phyloP scores from a whole-genome alignment of 2,888 invertebrate species.

The Pandemis heparana region DNA sequence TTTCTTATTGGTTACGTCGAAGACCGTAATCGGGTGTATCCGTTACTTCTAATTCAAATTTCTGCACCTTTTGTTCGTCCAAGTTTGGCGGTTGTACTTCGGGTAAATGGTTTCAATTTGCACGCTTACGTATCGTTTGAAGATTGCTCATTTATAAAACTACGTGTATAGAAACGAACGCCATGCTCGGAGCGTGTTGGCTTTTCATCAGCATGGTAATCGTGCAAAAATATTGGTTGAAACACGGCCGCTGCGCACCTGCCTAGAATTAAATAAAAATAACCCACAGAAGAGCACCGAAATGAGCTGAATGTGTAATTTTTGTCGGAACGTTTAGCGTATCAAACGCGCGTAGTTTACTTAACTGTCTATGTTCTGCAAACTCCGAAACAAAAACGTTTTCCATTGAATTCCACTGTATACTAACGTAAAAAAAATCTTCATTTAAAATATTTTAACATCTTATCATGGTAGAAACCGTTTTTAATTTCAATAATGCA shows the following conservation, averaged over 20 bases:
- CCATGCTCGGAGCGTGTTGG: conserved; percentile 72
- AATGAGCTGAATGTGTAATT: conserved; percentile 72
- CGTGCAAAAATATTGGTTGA: conserved; percentile 81
- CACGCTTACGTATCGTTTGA: conserved; percentile 4
- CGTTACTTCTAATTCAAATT: conserved; percentile 24
- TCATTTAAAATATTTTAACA: no score
- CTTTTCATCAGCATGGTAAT: conserved; percentile 85
- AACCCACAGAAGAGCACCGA: conserved; percentile 69
- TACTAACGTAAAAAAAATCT: background rate
- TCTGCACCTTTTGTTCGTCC: conserved; percentile 3
- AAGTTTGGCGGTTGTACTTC: background rate
- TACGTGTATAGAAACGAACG: conserved; percentile 60
- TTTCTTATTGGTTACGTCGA: conserved; percentile 71
- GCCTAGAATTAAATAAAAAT: conserved; percentile 85
- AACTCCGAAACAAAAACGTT: conserved; percentile 5
- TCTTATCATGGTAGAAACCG: no score
- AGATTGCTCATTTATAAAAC: conserved; percentile 67
- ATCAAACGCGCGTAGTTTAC: conserved; percentile 51
- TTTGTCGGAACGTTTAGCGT: conserved; percentile 65
- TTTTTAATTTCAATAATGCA: no score
- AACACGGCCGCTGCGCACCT: conserved; percentile 73
- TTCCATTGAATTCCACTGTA: background rate
- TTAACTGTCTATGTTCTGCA: conserved; percentile 22
- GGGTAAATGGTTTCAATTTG: conserved; percentile 1
- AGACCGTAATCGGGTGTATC: conserved; percentile 64